A percentile compares a stretch with the other conserved stretches of the same genome.
These are phyloP conservation scores for Agrilus mali DNA, from an alignment of 2,888 invertebrate genomes.

Conservation along the genomic window DNA sequence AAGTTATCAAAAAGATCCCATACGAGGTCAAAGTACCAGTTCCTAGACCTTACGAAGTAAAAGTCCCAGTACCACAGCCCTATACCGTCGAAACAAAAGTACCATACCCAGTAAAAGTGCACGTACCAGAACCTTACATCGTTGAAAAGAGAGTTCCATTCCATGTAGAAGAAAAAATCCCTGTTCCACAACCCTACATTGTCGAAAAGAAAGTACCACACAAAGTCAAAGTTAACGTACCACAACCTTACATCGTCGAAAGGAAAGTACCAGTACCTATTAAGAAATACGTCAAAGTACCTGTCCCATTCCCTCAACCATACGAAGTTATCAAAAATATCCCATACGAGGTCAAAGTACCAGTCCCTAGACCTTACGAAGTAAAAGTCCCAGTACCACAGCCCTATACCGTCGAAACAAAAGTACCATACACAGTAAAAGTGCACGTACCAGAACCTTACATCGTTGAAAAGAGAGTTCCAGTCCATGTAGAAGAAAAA, in stretches of 20 bases:
- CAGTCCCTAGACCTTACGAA: conserved; percentile 60
- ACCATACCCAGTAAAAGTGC: no score
- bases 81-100: no score
- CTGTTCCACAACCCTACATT: conserved; percentile 71
- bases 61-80: no score
- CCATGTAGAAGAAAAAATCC: no score
- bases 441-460: conserved; percentile 46
- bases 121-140: no score
- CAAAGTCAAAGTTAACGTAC: conserved; percentile 57
- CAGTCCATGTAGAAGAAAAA: conserved; percentile 51
- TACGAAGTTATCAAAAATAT: conserved; percentile 64
- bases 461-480: conserved; percentile 41
- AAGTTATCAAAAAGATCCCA: no score
- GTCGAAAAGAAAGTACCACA: conserved; percentile 73
- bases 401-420: conserved; percentile 69
- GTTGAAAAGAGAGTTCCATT: no score
- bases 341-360: conserved; percentile 62
- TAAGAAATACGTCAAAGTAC: conserved; percentile 59
- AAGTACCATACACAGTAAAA: conserved; percentile 63
- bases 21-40: no score
- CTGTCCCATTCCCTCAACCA: conserved; percentile 58
- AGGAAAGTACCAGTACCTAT: conserved; percentile 58
- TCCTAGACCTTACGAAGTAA: no score
- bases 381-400: conserved; percentile 64
- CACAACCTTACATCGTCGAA: conserved; percentile 60